Evolutionary conservation across 1,140 invertebrate species (phyloP).

Genomic region (Propsilocerus akamusi): DNA sequence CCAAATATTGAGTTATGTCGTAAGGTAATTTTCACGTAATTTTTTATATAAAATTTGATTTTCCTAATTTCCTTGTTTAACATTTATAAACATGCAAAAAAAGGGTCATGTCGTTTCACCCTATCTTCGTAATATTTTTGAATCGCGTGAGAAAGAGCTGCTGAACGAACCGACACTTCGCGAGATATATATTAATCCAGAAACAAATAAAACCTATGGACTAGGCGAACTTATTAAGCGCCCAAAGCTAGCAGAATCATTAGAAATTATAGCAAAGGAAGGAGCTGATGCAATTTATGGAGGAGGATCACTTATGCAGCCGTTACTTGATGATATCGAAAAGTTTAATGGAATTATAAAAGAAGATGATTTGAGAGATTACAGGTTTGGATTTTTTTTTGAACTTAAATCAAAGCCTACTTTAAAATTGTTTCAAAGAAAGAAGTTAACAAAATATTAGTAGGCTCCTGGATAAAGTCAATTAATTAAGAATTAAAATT

Average conservation of each 20-base stretch:
- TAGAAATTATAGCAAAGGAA: constrained; percentile 29
- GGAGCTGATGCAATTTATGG: constrained; percentile 33
- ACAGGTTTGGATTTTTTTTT: too few species aligned
- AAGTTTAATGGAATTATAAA: constrained; percentile 35
- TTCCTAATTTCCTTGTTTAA: too few species aligned
- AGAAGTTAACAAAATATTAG: too few species aligned
- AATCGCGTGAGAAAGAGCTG: constrained; percentile 33
- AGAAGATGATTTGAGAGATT: constrained; percentile 31
- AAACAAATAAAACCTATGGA: constrained; percentile 9
- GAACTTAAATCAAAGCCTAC: too few species aligned
- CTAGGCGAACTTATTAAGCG: constrained; percentile 34
- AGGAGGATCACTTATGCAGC: constrained; percentile 29
- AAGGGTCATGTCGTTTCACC: constrained; percentile 48
- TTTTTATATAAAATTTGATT: too few species aligned
- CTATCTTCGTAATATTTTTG: constrained; percentile 45
- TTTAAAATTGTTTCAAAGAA: too few species aligned
- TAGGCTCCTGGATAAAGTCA: too few species aligned
- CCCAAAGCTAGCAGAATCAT: constrained; percentile 33
- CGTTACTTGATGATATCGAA: constrained; percentile 36
- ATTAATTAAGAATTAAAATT: too few species aligned
- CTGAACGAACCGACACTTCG: constrained; percentile 35
- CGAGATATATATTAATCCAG: constrained; percentile 36
- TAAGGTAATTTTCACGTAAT: too few species aligned
- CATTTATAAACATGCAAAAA: too few species aligned
- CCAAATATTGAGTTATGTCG: constrained; percentile 57